A percentile compares a stretch with the other conserved stretches of the same genome.
phyloP scores from a whole-genome alignment of 2,888 invertebrate genomes.

The Amphipoea lucens region DNA sequence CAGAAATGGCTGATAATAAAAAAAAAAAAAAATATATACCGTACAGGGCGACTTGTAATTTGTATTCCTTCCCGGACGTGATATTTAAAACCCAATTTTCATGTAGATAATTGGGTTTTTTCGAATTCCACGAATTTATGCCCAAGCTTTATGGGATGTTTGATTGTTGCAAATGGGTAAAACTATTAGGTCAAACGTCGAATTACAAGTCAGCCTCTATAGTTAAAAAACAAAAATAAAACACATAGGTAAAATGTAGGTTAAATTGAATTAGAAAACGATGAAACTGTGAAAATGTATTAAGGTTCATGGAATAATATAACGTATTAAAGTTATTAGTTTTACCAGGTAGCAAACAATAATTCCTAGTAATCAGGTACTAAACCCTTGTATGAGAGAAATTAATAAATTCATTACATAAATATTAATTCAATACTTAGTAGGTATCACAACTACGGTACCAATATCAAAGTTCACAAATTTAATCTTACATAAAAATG shows the following conservation, averaged over 20 bases:
- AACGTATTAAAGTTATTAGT: slow-evolving; percentile 1
- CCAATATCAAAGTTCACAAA: background rate
- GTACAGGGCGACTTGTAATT: background rate
- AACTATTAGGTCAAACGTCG: background rate
- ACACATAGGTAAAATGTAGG: background rate
- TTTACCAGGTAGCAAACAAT: background rate
- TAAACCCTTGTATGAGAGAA: background rate
- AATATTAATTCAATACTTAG: background rate
- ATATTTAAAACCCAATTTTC: background rate
- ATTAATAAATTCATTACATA: background rate
- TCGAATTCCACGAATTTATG: background rate
- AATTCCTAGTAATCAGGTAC: background rate
- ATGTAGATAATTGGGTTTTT: background rate
- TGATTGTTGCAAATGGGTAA: too few relatives aligned
- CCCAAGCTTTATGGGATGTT: background rate
- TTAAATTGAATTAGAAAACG: background rate
- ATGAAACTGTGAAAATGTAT: background rate
- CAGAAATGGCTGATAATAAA: too few relatives aligned
- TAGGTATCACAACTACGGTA: background rate
- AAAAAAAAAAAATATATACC: too few relatives aligned
- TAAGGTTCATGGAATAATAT: too few relatives aligned
- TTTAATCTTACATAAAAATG: background rate
- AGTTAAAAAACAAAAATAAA: background rate
- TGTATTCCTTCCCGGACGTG: background rate
- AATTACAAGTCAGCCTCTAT: background rate